These are phyloP conservation scores for Hypanus sabinus DNA, from an alignment of 2,113 vertebrate species.

Conservation along the genomic window DNA sequence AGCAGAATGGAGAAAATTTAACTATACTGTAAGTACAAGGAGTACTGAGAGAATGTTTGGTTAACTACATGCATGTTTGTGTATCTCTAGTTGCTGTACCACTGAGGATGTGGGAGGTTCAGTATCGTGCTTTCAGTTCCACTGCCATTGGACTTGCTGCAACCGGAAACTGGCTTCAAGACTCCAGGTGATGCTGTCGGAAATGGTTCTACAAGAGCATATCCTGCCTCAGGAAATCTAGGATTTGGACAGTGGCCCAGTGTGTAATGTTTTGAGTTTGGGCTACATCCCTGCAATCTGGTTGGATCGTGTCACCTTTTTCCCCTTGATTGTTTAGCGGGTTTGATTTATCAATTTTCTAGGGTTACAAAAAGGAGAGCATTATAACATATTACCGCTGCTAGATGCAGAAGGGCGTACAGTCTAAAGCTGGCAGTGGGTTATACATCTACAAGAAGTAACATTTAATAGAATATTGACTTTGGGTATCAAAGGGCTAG, in stretches of 20 bases:
- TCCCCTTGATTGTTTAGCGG: background rate
- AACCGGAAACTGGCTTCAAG: slow-evolving; percentile 34
- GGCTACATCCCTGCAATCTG: background rate
- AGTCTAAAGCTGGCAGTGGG: background rate
- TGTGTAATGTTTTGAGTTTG: background rate
- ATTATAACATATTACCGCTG: background rate
- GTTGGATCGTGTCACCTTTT: background rate
- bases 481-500: background rate
- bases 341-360: slow-evolving; percentile 5
- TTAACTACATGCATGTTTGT: background rate
- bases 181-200: background rate
- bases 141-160: slow-evolving; percentile 28
- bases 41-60: background rate
- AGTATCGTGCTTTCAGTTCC: slow-evolving; percentile 19
- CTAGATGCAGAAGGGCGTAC: background rate
- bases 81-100: slow-evolving; percentile 12
- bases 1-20: background rate
- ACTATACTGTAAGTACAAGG: background rate
- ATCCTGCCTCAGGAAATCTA: background rate
- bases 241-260: slow-evolving; percentile 1
- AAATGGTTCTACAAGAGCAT: background rate
- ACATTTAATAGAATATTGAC: background rate
- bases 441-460: background rate
- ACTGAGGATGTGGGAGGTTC: slow-evolving; percentile 32
- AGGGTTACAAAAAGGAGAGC: background rate